Evolutionary conservation across 1,140 invertebrate genomes (phyloP).

Genomic region (Gryllus bimaculatus): DNA sequence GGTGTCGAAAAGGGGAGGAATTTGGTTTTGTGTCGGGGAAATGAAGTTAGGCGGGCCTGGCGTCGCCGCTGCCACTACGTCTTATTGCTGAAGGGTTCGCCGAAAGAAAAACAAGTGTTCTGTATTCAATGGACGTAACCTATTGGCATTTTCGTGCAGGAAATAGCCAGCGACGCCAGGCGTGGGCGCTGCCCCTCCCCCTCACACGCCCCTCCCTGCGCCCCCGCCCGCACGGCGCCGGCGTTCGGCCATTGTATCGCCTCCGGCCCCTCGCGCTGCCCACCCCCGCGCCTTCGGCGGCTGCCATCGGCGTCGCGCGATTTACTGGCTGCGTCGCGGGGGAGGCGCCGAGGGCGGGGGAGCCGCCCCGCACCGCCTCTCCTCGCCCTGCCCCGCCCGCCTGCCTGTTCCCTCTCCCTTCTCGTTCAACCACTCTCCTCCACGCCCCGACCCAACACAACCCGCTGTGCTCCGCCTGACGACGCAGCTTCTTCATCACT

Average conservation of each 20-base stretch:
- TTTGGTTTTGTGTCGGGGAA: not conserved
- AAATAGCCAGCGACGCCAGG: not conserved
- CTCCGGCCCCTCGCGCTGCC: not conserved
- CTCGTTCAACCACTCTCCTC: not conserved
- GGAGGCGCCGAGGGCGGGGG: too few species aligned
- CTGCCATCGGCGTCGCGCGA: too few species aligned
- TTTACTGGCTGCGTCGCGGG: too few species aligned
- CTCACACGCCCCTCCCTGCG: too few species aligned
- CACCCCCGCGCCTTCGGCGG: too few species aligned
- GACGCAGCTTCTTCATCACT: too few species aligned
- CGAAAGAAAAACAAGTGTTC: not conserved
- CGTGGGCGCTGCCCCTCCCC: too few species aligned
- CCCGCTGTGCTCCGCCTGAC: too few species aligned
- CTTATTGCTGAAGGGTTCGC: not conserved
- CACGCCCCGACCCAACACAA: too few species aligned
- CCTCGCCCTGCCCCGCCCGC: not conserved
- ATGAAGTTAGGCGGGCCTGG: not conserved
- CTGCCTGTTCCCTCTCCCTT: not conserved
- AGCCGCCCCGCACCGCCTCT: not conserved
- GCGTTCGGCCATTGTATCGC: not conserved
- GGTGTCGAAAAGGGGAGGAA: not conserved
- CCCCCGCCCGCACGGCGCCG: too few species aligned
- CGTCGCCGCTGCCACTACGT: not conserved
- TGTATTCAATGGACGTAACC: constrained; percentile 4
- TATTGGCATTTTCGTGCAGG: not conserved